Base-by-base conservation (phyloP, 2,888 invertebrate species). In the Drosophila lutescens region DNA sequence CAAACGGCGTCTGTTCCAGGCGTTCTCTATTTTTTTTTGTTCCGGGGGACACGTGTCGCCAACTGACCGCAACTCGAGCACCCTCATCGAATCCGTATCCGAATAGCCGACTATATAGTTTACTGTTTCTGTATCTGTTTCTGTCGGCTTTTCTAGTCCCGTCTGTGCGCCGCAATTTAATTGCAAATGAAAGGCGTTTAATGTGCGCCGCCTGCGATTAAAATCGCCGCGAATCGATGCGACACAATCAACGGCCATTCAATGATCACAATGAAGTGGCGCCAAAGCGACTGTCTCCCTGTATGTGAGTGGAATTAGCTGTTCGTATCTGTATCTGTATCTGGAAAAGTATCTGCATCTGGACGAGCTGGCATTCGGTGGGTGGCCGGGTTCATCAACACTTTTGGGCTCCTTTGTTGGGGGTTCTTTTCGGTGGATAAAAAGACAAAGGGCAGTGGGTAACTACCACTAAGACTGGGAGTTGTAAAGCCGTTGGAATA, bases 181-280 rank as follows among this genome's bases (percentile, higher is more conserved):
- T 87, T 87, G 88, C 88, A 88, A 88, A 86, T 83, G 81, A 78
- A 87, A 83, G 85, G 86, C 88, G 83, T 88, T 85, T 87, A 87
- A 85, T 79, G 68, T 57, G 69, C 69, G 69, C 68, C 77, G 73
- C 68, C 70, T 80, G 83, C 80, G 80, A 86, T 86, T 86, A 75
- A 82, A 86, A 83, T 86, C 86, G 81, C 79, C 71, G 84, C 84
- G 79, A 86, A 84, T 81, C 80, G 76, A 79, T 77, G 80, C 73
- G 71, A 80, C 84, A 61, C 74, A 82, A 78, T 82, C 86, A 80
- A 78, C 74, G 66, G 58, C 58, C 67, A 78, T 70, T 82, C 86
- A 71, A 84, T 86, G 76, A 84, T 73, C 72, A 78, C 78, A 86
- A 79, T 81, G 66, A 78, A 79, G 76, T 81, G 70, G 41, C 55